Base-by-base conservation (phyloP, 2,888 invertebrate genomes). In the Oscheius sp. region DNA sequence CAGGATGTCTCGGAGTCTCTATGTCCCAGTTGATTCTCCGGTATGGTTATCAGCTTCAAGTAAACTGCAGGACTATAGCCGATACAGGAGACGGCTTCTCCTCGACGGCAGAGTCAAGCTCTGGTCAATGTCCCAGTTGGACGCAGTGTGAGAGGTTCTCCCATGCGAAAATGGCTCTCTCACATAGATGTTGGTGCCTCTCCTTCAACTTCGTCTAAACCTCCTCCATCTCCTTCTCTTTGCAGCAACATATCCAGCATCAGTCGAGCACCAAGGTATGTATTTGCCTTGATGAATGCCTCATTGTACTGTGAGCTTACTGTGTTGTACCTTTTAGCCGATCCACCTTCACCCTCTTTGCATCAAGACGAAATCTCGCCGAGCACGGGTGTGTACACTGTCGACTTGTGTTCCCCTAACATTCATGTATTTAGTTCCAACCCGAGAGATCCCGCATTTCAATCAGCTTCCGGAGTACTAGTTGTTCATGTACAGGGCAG, bases 131-230 rank as follows among this genome's bases (percentile, higher is more conserved):
- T 82, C 2, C 76, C 82, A 0, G 74, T 80, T 13, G 82, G 82
- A 3, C 78, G 76, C 29, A 76, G 76, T 74, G 74, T n/a, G 59
- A 70, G n/a, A 73, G 82, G 76, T 73, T 80, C 79, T 13, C 83
- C 83, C 2, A 76, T 83, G 77, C 70, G 84, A 29, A 82, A 82
- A 75, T 82, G 82, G 79, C 74, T 82, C 9, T 84, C 84, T 9
- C 78, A 71, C 62, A 78, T 79, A 74, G 84, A 81, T 47, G 70
- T 81, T 32, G 78, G 79, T 29, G 55, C 70, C 1, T 48, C 48
- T 42, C 70, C 70, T 9, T 59, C 59, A 7, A 58, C 70, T 29
- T 59, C 70, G 1, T 33, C 21, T 29, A n/a, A 42, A 13, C 58
- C 55, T 9, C 55, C 53, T n/a, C 70, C 58, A 2, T 57, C 70